These are phyloP conservation scores for Vandiemenella viatica DNA, from an alignment of 2,888 invertebrate genomes.

Conservation along the genomic window DNA sequence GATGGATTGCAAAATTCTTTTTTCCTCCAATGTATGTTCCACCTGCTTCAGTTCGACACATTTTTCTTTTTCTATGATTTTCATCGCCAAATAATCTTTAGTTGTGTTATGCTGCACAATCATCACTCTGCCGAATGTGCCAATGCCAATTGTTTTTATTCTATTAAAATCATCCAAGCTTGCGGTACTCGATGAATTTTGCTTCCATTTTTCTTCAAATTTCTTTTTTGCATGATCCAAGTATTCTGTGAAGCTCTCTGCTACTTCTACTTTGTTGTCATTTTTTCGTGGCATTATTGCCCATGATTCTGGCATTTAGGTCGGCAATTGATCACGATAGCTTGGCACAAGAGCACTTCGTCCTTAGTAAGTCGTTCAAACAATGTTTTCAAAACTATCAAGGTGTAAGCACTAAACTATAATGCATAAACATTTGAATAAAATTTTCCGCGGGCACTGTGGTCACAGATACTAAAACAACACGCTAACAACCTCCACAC, in stretches of 20 bases:
- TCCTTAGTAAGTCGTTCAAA: too few species aligned
- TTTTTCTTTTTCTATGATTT: slow-evolving; percentile 99
- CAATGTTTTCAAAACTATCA: too few species aligned
- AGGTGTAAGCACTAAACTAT: too few species aligned
- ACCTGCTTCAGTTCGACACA: slow-evolving; percentile 99
- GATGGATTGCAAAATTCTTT: slow-evolving; percentile 96
- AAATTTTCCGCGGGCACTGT: too few species aligned
- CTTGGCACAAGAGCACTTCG: slow-evolving; percentile 4
- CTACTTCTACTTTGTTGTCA: slow-evolving; percentile 94
- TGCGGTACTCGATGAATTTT: slow-evolving; percentile 89
- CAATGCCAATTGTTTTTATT: slow-evolving; percentile 97
- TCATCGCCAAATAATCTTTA: slow-evolving; percentile 98
- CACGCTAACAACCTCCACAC: too few species aligned
- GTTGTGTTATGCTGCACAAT: slow-evolving; percentile 96
- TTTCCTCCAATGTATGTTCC: slow-evolving; percentile 98
- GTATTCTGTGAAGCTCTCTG: slow-evolving; percentile 96
- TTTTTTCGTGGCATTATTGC: slow-evolving; percentile 96
- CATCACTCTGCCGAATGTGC: slow-evolving; percentile 99
- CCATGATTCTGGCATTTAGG: slow-evolving; percentile 56
- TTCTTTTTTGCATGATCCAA: slow-evolving; percentile 95
- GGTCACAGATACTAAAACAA: too few species aligned
- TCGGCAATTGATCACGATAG: slow-evolving; percentile 40
- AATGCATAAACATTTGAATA: too few species aligned
- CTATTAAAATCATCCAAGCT: slow-evolving; percentile 95
- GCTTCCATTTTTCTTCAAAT: slow-evolving; percentile 97